Evolutionary conservation across 2,797 vertebrate genomes (phyloP), one percentile per base, ranked within the genome.

Genomic region (Sebastes baramenuke): DNA sequence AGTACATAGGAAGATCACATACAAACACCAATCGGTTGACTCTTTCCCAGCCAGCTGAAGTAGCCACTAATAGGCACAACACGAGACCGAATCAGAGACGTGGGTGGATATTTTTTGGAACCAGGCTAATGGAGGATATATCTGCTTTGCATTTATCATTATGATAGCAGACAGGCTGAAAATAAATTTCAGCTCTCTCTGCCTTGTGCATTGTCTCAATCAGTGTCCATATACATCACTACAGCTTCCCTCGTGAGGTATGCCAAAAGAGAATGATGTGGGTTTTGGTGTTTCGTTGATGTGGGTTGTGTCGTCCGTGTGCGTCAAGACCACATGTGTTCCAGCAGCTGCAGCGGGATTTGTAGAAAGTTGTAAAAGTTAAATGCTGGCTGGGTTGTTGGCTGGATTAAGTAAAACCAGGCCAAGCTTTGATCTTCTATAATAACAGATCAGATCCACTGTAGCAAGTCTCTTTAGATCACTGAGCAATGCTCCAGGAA

Each of bases 381-480:
- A 18, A 46, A 67, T 10, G 27, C 24, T 30, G 16, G 71, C 34
- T 67, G n/a, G 70, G 71, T 78, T 72, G 20, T 25, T 36, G 16
- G 75, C 34, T 67, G n/a, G 70, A 75, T 78, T 72, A 65, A 27
- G 16, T 42, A 7, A 55, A 78, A 86, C 32, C 18, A 66, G 78
- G 32, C 36, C 64, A 62, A 58, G 8, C 49, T 73, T 77, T 68
- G 30, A 60, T 65, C 13, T 54, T 52, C 55, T 69, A 34, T 27
- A 64, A 49, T 29, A 64, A 70, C 42, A 46, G 67, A 30, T 75
- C 22, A 67, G 18, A 67, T 69, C 34, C 8, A 8, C 36, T 42
- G 22, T 9, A 34, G 36, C 1, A n/a, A 30, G 46, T 27, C 18
- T 59, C 14, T 12, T 54, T 13, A 30, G 30, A 12, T 70, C 25